phyloP scores from a whole-genome alignment of 2,888 invertebrate genomes.

The Apamea sordens region DNA sequence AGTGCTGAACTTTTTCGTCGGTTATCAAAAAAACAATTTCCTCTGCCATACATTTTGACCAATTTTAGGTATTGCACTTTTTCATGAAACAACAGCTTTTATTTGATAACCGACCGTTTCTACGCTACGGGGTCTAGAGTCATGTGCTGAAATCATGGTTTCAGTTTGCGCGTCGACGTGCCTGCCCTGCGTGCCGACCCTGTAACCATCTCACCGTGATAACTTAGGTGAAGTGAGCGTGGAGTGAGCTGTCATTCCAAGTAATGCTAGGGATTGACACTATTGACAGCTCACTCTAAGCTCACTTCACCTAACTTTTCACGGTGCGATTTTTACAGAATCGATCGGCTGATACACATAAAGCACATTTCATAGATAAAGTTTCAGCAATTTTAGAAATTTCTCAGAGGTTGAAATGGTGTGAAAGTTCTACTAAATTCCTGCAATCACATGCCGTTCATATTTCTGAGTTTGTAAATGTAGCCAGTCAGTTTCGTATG shows the following conservation, averaged over 20 bases:
- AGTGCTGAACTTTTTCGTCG: too few species aligned
- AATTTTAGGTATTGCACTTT: not conserved
- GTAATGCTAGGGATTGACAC: too few species aligned
- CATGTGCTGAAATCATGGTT: not conserved
- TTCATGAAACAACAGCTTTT: not conserved
- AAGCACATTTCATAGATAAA: constrained; percentile 1
- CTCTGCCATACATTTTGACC: too few species aligned
- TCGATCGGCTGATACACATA: not conserved
- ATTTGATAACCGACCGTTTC: not conserved
- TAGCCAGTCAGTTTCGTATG: not conserved
- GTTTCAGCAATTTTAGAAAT: constrained; percentile 25
- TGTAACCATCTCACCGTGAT: too few species aligned
- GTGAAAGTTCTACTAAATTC: constrained; percentile 32
- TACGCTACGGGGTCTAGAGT: not conserved
- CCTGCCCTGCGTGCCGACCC: too few species aligned
- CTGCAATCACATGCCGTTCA: constrained; percentile 17
- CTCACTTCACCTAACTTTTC: too few species aligned
- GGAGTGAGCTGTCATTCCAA: too few species aligned
- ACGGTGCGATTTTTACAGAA: too few species aligned
- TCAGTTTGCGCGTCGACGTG: too few species aligned
- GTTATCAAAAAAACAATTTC: too few species aligned
- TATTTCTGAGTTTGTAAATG: constrained; percentile 20
- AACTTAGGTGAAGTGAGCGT: too few species aligned
- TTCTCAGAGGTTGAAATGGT: constrained; percentile 2
- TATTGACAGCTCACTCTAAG: too few species aligned